Conservation (phyloP, 2,113 vertebrate species). For the Cervus canadensis region DNA sequence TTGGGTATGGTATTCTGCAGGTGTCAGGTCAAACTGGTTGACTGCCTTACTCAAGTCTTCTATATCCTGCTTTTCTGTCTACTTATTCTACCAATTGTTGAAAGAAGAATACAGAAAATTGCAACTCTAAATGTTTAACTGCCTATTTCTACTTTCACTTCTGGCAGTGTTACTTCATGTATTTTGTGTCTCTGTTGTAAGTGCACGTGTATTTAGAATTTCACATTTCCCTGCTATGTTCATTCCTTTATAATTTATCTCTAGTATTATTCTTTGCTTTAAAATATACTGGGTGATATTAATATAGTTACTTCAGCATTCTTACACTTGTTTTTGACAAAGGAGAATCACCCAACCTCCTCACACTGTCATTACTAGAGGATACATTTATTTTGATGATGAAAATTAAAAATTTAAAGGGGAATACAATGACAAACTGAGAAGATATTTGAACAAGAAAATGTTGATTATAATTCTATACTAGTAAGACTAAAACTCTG, state of each 20-base stretch:
- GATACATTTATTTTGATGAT: background rate
- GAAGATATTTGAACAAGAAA: background rate
- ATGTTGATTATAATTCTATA: background rate
- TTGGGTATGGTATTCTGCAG: background rate
- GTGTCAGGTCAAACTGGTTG: background rate
- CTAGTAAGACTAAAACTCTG: background rate
- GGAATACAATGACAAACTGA: background rate
- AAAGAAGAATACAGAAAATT: background rate
- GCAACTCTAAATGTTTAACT: background rate
- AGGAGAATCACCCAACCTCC: background rate
- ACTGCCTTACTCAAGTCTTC: background rate
- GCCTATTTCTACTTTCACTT: background rate
- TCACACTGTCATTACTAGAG: background rate
- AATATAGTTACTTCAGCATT: background rate
- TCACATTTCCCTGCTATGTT: background rate
- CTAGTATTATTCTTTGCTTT: background rate
- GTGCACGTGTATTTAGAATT: background rate
- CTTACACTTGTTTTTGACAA: background rate
- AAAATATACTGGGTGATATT: background rate
- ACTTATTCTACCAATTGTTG: background rate
- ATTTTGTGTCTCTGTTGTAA: background rate
- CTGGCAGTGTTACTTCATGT: background rate
- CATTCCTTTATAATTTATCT: background rate
- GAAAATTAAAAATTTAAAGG: background rate
- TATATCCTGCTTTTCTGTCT: background rate